A percentile compares a stretch with the other conserved stretches of the same genome.
phyloP scores from a whole-genome alignment of 2,797 vertebrate genomes.

The Sternotherus odoratus region DNA sequence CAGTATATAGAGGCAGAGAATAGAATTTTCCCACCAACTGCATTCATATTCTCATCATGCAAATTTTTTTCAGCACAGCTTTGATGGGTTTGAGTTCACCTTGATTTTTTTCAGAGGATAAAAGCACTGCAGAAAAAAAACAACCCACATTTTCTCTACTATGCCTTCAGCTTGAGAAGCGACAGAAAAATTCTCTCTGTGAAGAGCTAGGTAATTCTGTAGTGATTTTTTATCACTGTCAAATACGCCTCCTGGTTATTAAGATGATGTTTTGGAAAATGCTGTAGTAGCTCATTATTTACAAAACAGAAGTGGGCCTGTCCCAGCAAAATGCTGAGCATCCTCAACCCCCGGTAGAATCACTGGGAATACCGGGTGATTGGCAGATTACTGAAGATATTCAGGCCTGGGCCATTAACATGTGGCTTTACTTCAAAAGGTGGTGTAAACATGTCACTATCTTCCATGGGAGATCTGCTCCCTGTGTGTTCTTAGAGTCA shows the following conservation, averaged over 20 bases:
- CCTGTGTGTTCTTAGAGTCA: fast-evolving
- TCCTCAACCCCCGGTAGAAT: not conserved
- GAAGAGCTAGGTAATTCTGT: slow-evolving; percentile 51
- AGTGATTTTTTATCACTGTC: slow-evolving; percentile 69
- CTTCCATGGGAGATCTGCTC: not conserved
- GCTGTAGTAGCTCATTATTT: slow-evolving; percentile 51
- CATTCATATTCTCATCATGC: slow-evolving; percentile 45
- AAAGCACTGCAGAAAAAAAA: slow-evolving; percentile 64
- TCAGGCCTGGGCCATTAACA: not conserved
- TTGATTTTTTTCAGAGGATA: slow-evolving; percentile 74
- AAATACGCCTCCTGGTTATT: slow-evolving; percentile 58
- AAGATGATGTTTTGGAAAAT: slow-evolving; percentile 62
- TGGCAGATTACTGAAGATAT: not conserved
- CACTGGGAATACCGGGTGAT: not conserved
- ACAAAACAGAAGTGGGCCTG: slow-evolving; percentile 26
- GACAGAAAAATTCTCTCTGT: slow-evolving; percentile 48
- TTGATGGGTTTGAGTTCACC: slow-evolving; percentile 67
- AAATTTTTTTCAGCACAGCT: slow-evolving; percentile 51
- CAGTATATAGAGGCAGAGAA: slow-evolving; percentile 22
- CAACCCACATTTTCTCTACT: slow-evolving; percentile 33
- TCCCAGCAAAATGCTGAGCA: slow-evolving; percentile 22
- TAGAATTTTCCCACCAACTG: not conserved
- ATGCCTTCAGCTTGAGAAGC: slow-evolving; percentile 41
- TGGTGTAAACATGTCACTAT: not conserved
- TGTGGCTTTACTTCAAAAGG: not conserved